Evolutionary conservation across 2,113 vertebrate species (phyloP).

Genomic region (Petroica traversi): DNA sequence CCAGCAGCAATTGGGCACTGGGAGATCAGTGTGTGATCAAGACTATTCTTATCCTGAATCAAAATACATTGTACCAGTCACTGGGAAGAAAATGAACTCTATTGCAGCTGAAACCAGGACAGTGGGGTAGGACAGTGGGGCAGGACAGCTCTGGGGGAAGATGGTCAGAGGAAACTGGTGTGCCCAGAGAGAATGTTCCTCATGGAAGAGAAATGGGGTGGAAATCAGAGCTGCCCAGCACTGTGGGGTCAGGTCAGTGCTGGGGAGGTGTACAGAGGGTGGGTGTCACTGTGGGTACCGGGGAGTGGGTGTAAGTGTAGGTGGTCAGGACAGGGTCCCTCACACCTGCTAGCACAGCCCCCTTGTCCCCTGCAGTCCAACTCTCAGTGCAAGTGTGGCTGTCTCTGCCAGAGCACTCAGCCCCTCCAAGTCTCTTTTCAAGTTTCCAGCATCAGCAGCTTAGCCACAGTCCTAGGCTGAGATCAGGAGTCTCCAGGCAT

Average conservation of each 20-base stretch:
- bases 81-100: background rate
- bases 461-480: background rate
- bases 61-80: background rate
- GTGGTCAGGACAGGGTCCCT: background rate
- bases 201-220: background rate
- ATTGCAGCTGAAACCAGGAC: background rate
- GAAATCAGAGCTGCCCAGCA: accelerated
- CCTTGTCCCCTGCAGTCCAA: background rate
- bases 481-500: background rate
- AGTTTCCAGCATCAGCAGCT: background rate
- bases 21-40: background rate
- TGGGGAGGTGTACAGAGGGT: background rate
- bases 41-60: background rate
- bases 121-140: background rate
- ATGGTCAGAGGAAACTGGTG: background rate
- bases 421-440: background rate
- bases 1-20: background rate
- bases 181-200: background rate
- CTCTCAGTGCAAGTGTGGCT: accelerated
- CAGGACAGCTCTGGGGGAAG: accelerated
- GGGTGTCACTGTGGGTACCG: accelerated
- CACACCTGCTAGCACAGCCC: background rate
- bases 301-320: background rate
- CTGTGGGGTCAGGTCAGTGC: background rate
- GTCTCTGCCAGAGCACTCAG: background rate